Conservation (phyloP, 2,797 vertebrate species). For the Eulemur coronatus region DNA sequence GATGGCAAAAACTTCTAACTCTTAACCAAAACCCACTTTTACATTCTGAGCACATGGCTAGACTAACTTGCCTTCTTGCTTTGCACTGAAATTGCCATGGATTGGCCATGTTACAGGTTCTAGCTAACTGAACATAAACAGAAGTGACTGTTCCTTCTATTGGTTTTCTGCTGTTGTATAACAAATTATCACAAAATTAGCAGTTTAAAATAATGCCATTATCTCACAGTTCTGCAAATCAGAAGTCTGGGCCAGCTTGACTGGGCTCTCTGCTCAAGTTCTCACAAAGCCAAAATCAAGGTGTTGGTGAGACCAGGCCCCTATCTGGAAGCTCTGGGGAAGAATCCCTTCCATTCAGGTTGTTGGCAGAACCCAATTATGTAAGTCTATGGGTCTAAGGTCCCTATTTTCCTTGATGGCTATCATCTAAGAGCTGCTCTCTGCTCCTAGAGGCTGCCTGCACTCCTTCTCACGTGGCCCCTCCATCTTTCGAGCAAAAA, state of each 20-base stretch:
- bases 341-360: not conserved
- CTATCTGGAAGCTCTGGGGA: not conserved
- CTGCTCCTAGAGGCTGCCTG: not conserved
- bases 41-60: not conserved
- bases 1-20: not conserved
- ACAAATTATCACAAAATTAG: constrained; percentile 5
- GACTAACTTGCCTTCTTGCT: not conserved
- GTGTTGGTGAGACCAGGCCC: not conserved
- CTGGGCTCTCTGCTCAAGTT: not conserved
- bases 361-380: not conserved
- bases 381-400: not conserved
- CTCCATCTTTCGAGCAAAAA: not conserved
- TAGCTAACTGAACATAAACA: not conserved
- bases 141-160: not conserved
- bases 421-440: not conserved
- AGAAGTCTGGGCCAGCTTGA: not conserved
- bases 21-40: not conserved
- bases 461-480: not conserved
- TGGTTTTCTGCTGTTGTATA: not conserved
- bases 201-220: not conserved
- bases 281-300: not conserved
- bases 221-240: not conserved
- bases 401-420: not conserved
- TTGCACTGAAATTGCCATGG: not conserved
- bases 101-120: not conserved